These are phyloP conservation scores for Aurelia sp. DNA, from an alignment of 30 jellyfish, hydroid and myxozoan genomes.

Conservation along the genomic window DNA sequence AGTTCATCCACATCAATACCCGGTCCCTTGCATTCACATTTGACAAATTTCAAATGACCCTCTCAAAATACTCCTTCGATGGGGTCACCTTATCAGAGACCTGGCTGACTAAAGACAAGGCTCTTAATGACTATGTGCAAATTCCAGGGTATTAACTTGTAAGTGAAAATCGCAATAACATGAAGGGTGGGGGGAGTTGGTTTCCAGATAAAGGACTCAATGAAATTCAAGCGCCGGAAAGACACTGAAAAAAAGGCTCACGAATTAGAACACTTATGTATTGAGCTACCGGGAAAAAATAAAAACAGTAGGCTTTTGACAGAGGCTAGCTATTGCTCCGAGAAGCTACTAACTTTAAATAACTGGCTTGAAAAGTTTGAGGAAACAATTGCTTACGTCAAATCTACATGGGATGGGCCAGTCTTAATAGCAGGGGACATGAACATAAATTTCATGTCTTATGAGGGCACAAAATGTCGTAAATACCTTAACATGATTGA, in stretches of 20 bases:
- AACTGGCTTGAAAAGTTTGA: slow-evolving; percentile 1
- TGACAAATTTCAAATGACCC: slow-evolving; percentile 3
- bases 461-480: no score
- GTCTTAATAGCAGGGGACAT: background rate
- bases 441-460: background rate
- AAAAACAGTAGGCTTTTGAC: slow-evolving; percentile 21
- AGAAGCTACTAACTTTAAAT: background rate
- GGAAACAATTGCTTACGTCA: background rate
- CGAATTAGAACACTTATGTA: slow-evolving; percentile 3
- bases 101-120: background rate
- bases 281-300: slow-evolving; percentile 11
- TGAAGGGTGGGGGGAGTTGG: slow-evolving; percentile 21
- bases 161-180: slow-evolving; percentile 4
- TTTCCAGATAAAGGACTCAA: background rate
- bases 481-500: no score
- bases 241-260: background rate
- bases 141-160: slow-evolving; percentile 10
- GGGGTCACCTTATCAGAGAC: background rate
- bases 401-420: slow-evolving; percentile 1
- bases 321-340: slow-evolving; percentile 5
- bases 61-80: background rate
- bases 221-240: slow-evolving; percentile 14
- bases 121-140: background rate
- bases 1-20: background rate
- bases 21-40: background rate